Evolutionary conservation across 1,140 invertebrate species (phyloP).

Genomic region (Lutraria rhynchaena): DNA sequence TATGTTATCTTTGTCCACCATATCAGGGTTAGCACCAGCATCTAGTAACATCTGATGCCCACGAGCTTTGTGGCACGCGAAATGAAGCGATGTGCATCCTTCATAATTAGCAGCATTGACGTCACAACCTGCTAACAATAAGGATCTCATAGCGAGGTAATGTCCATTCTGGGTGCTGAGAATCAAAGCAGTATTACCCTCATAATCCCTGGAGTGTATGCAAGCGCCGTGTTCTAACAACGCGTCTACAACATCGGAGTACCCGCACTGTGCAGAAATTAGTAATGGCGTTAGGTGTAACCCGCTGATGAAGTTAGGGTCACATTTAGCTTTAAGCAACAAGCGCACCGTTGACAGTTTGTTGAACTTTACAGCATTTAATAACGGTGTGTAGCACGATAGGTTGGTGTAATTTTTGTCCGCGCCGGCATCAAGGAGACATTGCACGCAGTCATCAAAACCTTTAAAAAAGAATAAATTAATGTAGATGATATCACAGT

Average conservation of each 20-base stretch:
- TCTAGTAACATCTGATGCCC: constrained; percentile 66
- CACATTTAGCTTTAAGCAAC: constrained; percentile 28
- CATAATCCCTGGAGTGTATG: constrained; percentile 87
- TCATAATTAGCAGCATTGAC: constrained; percentile 65
- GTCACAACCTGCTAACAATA: constrained; percentile 63
- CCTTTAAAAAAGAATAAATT: constrained; percentile 47
- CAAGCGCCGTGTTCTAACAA: constrained; percentile 93
- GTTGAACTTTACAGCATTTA: constrained; percentile 32
- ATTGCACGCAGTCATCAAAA: constrained; percentile 68
- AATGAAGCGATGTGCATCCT: constrained; percentile 71
- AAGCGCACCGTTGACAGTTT: constrained; percentile 24
- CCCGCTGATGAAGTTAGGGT: not conserved
- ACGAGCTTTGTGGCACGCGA: constrained; percentile 58
- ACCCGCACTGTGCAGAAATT: constrained; percentile 89
- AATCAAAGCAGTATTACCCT: constrained; percentile 68
- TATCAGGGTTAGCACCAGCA: constrained; percentile 73
- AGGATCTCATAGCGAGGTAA: constrained; percentile 54
- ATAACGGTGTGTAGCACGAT: constrained; percentile 60
- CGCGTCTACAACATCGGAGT: constrained; percentile 92
- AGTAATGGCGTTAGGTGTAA: constrained; percentile 66
- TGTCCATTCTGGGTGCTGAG: constrained; percentile 62
- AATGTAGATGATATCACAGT: no score
- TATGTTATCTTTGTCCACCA: constrained; percentile 70
- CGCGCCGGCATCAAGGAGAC: constrained; percentile 66
- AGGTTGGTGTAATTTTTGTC: constrained; percentile 66